phyloP scores from a whole-genome alignment of 2,797 vertebrate species.

The Syncerus caffer region DNA sequence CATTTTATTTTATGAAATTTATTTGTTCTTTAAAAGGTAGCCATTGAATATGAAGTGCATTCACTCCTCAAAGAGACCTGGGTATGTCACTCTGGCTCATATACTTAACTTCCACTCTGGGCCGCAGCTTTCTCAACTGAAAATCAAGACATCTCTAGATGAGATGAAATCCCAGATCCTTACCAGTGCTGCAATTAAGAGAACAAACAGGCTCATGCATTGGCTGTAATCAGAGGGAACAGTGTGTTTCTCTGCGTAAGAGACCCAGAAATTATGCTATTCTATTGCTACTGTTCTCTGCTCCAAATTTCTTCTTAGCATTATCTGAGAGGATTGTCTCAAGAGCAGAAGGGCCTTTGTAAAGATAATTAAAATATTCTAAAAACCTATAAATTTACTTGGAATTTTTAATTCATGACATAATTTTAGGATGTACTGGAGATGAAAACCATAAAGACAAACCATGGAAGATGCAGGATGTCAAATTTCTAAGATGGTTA shows the following conservation, averaged over 20 bases:
- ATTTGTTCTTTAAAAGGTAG: neutral
- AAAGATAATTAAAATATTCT: neutral
- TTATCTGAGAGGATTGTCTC: neutral
- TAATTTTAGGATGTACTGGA: neutral
- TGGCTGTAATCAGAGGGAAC: neutral
- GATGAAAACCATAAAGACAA: neutral
- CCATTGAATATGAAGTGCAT: neutral
- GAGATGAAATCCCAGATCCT: neutral
- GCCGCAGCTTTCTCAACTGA: neutral
- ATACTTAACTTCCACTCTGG: neutral
- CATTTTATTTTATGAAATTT: neutral
- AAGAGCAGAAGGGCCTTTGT: neutral
- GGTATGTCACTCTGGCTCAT: neutral
- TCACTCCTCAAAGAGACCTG: neutral
- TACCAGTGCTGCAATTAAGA: neutral
- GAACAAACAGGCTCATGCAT: neutral
- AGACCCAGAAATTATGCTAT: neutral
- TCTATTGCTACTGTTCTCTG: neutral
- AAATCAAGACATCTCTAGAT: neutral
- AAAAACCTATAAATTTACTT: neutral
- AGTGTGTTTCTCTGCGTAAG: neutral
- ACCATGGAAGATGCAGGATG: neutral
- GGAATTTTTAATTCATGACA: neutral
- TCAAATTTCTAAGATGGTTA: neutral
- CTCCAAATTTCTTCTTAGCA: neutral